Evolutionary conservation across 2,113 vertebrate genomes (phyloP), one percentile per base, ranked within the genome.

Genomic region (Recurvirostra avosetta): DNA sequence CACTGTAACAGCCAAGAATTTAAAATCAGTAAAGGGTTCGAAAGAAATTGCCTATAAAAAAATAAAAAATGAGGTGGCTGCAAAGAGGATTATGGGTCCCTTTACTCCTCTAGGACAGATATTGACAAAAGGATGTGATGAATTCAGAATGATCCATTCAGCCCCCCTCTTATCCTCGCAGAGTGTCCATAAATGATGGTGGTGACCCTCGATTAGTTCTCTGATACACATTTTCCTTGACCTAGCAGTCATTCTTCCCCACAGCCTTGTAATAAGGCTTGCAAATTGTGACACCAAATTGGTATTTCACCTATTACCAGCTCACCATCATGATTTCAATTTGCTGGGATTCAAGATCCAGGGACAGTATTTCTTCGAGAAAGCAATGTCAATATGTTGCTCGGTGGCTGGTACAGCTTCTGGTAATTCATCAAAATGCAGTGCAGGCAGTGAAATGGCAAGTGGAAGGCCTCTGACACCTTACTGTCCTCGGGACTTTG

Each of bases 21-120:
- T 89, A 72, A 87, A 91, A 72, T 87, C 92, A 58, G 65, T 40
- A 85, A 79, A 87, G 67, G 76, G 53, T 15, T 94, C 18, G n/a
- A 92, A 91, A 94, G 27, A 90, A 94, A 85, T 62, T n/a, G 77
- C 27, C 92, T 53, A 68, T 90, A 75, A 92, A 96, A 91, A 91
- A 85, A 82, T n/a, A 93, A 86, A 17, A 94, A 87, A 93, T 76
- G 43, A 72, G 27, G 43, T 43, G 36, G 55, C 80, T 95, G 36
- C 86, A 79, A 92, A 67, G 66, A 87, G 58, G 62, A 72, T 86
- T 92, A 86, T 70, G 53, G 36, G 52, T 45, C 25, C 43, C 40
- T 75, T 94, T 94, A 61, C 49, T 96, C 36, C 56, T 95, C 70
- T 62, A 82, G 73, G 66, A 91, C 87, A 86, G 84, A 61, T 96